These are phyloP conservation scores for Diarsia rubi DNA, from an alignment of 2,888 invertebrate genomes.

Conservation along the genomic window DNA sequence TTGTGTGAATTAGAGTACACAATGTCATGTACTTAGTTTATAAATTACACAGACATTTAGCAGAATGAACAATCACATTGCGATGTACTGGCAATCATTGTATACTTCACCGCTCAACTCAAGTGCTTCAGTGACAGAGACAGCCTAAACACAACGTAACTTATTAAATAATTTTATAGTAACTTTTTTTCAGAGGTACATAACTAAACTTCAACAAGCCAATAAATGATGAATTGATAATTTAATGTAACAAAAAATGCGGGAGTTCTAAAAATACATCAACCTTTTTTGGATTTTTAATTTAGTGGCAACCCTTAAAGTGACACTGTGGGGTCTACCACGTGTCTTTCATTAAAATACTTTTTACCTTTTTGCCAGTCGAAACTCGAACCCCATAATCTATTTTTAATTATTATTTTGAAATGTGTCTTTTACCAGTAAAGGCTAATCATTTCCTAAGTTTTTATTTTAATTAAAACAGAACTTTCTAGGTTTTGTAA, in stretches of 20 bases:
- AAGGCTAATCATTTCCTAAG: not conserved
- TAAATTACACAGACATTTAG: not conserved
- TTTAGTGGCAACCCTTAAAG: constrained; percentile 39
- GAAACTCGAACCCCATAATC: constrained; percentile 44
- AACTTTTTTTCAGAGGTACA: not conserved
- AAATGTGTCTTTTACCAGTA: constrained; percentile 8
- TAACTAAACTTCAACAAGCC: not conserved
- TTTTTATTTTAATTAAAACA: too few relatives aligned
- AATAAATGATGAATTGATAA: too few relatives aligned
- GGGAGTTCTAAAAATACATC: not conserved
- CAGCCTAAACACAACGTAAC: not conserved
- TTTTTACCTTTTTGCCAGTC: constrained; percentile 65
- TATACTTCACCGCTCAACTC: not conserved
- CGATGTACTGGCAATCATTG: not conserved
- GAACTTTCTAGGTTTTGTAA: not conserved
- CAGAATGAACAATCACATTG: not conserved
- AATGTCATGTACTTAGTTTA: not conserved
- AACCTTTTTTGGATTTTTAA: not conserved
- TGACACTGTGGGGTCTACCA: constrained; percentile 72
- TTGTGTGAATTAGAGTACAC: not conserved
- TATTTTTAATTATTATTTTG: constrained; percentile 57
- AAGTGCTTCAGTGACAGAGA: not conserved
- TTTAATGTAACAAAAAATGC: too few relatives aligned
- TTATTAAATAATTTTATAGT: too few relatives aligned
- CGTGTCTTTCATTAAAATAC: constrained; percentile 68